phyloP scores from a whole-genome alignment of 2,797 vertebrate species.

The Chrysocyon brachyurus region DNA sequence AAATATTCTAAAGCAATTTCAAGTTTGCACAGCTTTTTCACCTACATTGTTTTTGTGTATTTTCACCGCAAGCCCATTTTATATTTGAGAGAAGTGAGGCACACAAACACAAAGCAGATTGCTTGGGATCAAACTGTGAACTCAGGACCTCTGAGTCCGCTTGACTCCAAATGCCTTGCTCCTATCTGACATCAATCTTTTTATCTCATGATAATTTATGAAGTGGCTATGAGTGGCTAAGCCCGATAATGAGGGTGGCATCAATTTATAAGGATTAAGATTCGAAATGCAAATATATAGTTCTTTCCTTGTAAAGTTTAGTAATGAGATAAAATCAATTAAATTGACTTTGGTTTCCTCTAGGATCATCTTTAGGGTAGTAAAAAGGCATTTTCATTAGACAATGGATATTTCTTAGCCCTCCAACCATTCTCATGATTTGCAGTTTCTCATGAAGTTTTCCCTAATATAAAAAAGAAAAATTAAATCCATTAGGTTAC shows the following conservation, averaged over 20 bases:
- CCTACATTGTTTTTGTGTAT: not conserved
- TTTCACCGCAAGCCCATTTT: not conserved
- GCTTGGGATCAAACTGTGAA: not conserved
- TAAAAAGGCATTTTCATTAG: slow-evolving; percentile 45
- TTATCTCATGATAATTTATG: slow-evolving; percentile 22
- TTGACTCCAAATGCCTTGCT: not conserved
- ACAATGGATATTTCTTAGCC: not conserved
- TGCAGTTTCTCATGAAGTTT: slow-evolving; percentile 26
- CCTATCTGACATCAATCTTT: not conserved
- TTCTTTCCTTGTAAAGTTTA: slow-evolving; percentile 51
- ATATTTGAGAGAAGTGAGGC: slow-evolving; percentile 52
- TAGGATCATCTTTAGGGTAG: slow-evolving; percentile 23
- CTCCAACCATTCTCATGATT: not conserved
- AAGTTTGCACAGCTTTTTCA: not conserved
- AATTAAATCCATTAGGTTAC: not conserved
- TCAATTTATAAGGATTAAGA: slow-evolving; percentile 65
- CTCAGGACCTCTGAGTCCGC: not conserved
- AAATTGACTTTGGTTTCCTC: slow-evolving; percentile 25
- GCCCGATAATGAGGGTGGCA: slow-evolving; percentile 30
- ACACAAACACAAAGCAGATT: not conserved
- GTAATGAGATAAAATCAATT: slow-evolving; percentile 51
- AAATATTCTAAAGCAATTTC: not conserved
- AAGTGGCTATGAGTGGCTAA: slow-evolving; percentile 31
- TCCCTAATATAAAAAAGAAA: slow-evolving; percentile 15
- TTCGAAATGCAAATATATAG: slow-evolving; percentile 48